Evolutionary conservation across 2,888 invertebrate species (phyloP), one percentile per base, ranked within the genome.

Genomic region (Athrips mouffetella): DNA sequence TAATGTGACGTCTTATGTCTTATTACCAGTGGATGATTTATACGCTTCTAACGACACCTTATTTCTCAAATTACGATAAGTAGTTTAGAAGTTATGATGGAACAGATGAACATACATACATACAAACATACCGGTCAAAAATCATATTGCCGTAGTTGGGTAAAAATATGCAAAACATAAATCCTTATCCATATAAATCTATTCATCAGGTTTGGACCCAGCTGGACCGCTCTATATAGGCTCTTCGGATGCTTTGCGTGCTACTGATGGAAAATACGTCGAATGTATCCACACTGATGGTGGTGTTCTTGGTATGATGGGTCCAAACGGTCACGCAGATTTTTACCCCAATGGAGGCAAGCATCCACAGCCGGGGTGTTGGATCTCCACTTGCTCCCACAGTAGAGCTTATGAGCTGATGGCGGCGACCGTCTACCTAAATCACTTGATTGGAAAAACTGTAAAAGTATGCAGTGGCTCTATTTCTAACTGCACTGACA

Each of bases 241-340:
- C 7, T 70, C 63, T 45, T 29, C 53, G 0, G 60, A 71, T 45
- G 64, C 68, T 8, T 52, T 76, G 1, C 59, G 55, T 13, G 45
- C 48, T 0, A 59, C 53, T 33, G 62, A 65, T 7, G 76, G 60
- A 0, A 54, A 51, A 1, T 73, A 72, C 47, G 74, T 74, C 0
- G 75, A 77, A 48, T 57, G 60, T 1, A 73, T 77, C 45, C 73
- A 76, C 51, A 76, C 76, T 0, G 70, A 75, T 18, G 70, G 69
- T 33, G 62, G 67, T 2, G 8, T 57, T 10, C 62, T 71, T 1
- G 76, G 75, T 21, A 71, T 74, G 47, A 58, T 62, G 40, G 62
- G 63, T 23, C 59, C 68, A 0, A 63, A 70, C 16, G 65, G 62
- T 2, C 45, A 67, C 37, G 62, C 63, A 1, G 64, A 77, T 52